A percentile compares a stretch with the other conserved stretches of the same genome.
These are phyloP conservation scores for Anthonomus grandis DNA, from an alignment of 1,140 invertebrate species.

Conservation along the genomic window DNA sequence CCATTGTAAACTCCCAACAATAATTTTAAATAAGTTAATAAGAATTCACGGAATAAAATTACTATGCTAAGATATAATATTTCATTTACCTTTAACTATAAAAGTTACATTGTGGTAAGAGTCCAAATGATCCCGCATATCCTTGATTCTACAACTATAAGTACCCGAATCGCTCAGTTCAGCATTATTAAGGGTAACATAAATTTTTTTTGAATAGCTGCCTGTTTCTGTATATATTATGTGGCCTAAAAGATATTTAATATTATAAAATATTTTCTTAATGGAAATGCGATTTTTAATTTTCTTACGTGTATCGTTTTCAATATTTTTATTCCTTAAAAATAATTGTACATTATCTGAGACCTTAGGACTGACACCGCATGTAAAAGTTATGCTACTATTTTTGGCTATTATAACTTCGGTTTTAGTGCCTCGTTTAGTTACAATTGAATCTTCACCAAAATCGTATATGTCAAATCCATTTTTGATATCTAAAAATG, in stretches of 20 bases:
- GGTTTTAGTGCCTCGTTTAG: conserved; percentile 20
- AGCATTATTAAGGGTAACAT: conserved; percentile 13
- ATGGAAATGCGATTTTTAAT: too few species aligned
- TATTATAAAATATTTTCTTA: too few species aligned
- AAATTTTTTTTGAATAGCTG: conserved; percentile 17
- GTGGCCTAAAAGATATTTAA: conserved; percentile 9
- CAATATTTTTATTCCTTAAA: conserved; percentile 8
- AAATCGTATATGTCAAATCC: conserved; percentile 49
- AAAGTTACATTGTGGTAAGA: conserved; percentile 26
- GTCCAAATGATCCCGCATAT: conserved; percentile 16
- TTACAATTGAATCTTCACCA: conserved; percentile 28
- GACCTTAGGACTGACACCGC: conserved; percentile 56
- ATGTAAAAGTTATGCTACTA: conserved; percentile 53
- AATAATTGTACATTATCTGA: conserved; percentile 36
- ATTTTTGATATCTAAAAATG: conserved; percentile 45
- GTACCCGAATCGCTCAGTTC: conserved; percentile 27
- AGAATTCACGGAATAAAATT: conserved; percentile 11
- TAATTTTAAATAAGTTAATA: conserved; percentile 3
- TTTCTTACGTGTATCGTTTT: neutral
- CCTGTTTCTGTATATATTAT: neutral
- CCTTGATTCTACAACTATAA: conserved; percentile 40
- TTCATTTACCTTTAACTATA: conserved; percentile 29
- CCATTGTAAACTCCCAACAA: too few species aligned
- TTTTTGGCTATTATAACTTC: conserved; percentile 49
- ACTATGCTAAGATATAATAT: conserved; percentile 2